Conservation (phyloP, 2,797 vertebrate genomes). For the Distichodus sexfasciatus region DNA sequence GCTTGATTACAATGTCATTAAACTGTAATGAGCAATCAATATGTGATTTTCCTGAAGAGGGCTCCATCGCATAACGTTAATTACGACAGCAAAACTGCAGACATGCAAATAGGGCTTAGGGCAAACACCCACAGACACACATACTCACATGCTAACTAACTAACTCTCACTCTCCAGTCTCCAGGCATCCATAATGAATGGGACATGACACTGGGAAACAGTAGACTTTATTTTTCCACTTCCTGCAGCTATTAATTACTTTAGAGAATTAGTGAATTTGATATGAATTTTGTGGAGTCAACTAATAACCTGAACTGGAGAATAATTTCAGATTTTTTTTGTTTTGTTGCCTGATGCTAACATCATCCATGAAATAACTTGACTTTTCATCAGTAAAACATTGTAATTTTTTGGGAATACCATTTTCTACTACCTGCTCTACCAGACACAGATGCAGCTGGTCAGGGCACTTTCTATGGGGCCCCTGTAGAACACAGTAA, state of each 20-base stretch:
- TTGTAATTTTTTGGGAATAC: no score
- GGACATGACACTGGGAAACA: constrained; percentile 64
- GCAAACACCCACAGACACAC: background rate
- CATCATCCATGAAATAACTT: no score
- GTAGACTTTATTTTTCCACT: constrained; percentile 62
- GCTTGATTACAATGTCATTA: constrained; percentile 68
- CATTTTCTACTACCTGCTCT: no score
- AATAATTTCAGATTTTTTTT: no score
- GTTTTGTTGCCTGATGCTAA: no score
- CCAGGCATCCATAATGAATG: constrained; percentile 63
- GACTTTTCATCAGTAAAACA: no score
- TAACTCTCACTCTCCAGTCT: background rate
- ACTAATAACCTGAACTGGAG: no score
- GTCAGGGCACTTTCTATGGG: no score
- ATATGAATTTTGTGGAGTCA: constrained; percentile 58
- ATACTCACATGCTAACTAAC: background rate
- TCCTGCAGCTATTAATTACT: constrained; percentile 69
- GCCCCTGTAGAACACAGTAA: no score
- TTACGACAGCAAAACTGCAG: constrained; percentile 56
- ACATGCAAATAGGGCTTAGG: constrained; percentile 52
- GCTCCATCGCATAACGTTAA: constrained; percentile 46
- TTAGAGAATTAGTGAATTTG: constrained; percentile 68
- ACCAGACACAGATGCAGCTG: no score
- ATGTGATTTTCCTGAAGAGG: constrained; percentile 55
- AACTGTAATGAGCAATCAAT: constrained; percentile 63